phyloP scores from a whole-genome alignment of 2,888 invertebrate species.

The Muschampia plurimacula region DNA sequence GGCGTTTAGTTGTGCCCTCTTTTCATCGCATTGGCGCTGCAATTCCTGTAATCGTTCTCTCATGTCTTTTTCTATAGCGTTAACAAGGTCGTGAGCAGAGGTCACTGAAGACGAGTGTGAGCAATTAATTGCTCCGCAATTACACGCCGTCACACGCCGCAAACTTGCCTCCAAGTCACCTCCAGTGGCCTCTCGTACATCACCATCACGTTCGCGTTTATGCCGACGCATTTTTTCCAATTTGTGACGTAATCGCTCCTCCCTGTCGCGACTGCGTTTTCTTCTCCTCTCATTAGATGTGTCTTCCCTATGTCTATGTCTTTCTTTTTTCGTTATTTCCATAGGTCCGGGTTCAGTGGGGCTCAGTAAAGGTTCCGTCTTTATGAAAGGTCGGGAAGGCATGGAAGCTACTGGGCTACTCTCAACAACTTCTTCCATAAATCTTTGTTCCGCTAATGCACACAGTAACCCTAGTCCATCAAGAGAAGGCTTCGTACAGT shows the following conservation, averaged over 20 bases:
- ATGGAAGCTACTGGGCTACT: slow-evolving; percentile 57
- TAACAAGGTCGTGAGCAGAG: slow-evolving; percentile 87
- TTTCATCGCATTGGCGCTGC: slow-evolving; percentile 93
- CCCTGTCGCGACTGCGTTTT: slow-evolving; percentile 72
- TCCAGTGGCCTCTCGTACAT: slow-evolving; percentile 63
- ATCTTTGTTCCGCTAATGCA: slow-evolving; percentile 93
- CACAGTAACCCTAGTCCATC: slow-evolving; percentile 91
- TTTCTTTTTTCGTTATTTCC: slow-evolving; percentile 65
- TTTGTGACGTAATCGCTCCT: slow-evolving; percentile 74
- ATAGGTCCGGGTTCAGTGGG: slow-evolving; percentile 61
- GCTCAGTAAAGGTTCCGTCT: slow-evolving; percentile 70
- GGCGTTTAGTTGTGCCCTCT: slow-evolving; percentile 92
- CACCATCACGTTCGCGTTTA: slow-evolving; percentile 68
- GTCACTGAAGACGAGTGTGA: slow-evolving; percentile 69
- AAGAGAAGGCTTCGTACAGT: slow-evolving; percentile 75
- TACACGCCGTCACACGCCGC: slow-evolving; percentile 72
- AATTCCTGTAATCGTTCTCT: slow-evolving; percentile 92
- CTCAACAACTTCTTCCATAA: slow-evolving; percentile 90
- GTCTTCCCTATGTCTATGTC: slow-evolving; percentile 72
- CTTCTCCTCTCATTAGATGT: slow-evolving; percentile 72
- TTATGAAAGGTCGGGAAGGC: slow-evolving; percentile 69
- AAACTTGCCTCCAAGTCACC: slow-evolving; percentile 76
- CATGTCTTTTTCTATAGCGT: slow-evolving; percentile 93
- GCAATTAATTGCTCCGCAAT: slow-evolving; percentile 64
- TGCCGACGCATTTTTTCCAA: slow-evolving; percentile 78